Base-by-base conservation (phyloP, 1,140 invertebrate genomes). In the Rhizoglyphus robini region DNA sequence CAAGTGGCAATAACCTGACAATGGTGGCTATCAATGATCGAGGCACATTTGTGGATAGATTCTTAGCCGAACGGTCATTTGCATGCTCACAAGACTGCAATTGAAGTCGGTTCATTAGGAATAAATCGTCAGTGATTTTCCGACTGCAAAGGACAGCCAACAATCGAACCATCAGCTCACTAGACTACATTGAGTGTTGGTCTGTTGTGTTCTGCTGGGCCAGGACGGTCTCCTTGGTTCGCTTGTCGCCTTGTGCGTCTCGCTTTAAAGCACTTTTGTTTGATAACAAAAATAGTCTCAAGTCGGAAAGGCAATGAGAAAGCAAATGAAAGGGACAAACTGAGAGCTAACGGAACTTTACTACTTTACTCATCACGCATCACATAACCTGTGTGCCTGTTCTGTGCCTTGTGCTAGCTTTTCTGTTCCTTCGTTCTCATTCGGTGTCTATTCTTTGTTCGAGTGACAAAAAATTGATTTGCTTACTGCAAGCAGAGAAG, bases 301-400 rank as follows among this genome's bases (percentile, higher is more conserved):
- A 54, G 8, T 8, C 23, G 20, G 8, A 32, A 8, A 27, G 51
- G 20, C 8, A 23, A 32, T 8, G 8, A 18, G 51, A 32, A 25
- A 54, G 51, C 51, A 54, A 54, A 27, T 54, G 23, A 25, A 54
- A 8, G 51, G 23, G 51, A 41, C 36, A 41, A 41, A 41, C 36
- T 8, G 36, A 41, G 18, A 11, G 36, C 8, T 41, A 41, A 41
- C 51, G 51, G 51, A 54, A 54, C 51, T 54, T 54, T 54, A 54
- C 51, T 54, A 54, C 51, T 54, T 54, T 54, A 54, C 51, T 54
- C 51, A 54, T 54, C 51, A 54, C 51, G 51, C 51, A 27, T 32
- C 51, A 54, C 36, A 41, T 41, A 41, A 41, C 36, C 36, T 41
- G 36, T 41, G 36, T 18, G 36, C 8, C 8, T n/a, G n/a, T 41